Conservation (phyloP, 2,113 vertebrate species). For the Petroica traversi region DNA sequence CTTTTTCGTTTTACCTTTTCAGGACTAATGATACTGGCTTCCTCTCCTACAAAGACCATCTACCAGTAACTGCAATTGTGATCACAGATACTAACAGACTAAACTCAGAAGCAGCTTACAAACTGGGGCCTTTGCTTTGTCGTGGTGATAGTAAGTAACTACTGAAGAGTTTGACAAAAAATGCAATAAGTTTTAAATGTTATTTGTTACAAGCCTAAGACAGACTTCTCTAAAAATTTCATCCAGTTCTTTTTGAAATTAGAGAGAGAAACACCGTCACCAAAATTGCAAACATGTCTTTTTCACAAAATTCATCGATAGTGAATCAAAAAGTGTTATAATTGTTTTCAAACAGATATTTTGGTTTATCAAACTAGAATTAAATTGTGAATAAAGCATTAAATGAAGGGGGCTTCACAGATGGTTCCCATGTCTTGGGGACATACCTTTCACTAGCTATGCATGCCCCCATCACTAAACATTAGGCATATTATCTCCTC, state of each 20-base stretch:
- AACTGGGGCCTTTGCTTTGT: constrained; percentile 87
- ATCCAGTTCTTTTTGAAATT: neutral
- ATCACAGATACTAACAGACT: constrained; percentile 84
- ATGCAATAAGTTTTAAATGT: neutral
- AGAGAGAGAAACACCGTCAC: neutral
- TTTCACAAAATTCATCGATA: neutral
- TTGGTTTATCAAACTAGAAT: neutral
- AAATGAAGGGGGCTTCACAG: neutral
- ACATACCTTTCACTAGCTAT: neutral
- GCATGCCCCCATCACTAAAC: neutral
- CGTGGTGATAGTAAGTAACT: constrained; percentile 90
- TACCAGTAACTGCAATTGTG: constrained; percentile 86
- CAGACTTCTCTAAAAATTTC: neutral
- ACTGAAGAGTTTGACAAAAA: neutral
- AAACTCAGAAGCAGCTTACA: constrained; percentile 86
- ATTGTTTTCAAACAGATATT: neutral
- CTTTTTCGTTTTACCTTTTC: constrained; percentile 29
- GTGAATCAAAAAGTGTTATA: neutral
- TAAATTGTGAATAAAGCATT: neutral
- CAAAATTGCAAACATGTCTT: neutral
- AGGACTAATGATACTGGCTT: constrained; percentile 89
- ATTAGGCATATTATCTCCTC: neutral
- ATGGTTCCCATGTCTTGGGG: neutral
- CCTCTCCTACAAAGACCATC: constrained; percentile 87
- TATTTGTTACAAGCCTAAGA: neutral